Conservation (phyloP, 2,113 vertebrate genomes). For the Rhea pennata region DNA sequence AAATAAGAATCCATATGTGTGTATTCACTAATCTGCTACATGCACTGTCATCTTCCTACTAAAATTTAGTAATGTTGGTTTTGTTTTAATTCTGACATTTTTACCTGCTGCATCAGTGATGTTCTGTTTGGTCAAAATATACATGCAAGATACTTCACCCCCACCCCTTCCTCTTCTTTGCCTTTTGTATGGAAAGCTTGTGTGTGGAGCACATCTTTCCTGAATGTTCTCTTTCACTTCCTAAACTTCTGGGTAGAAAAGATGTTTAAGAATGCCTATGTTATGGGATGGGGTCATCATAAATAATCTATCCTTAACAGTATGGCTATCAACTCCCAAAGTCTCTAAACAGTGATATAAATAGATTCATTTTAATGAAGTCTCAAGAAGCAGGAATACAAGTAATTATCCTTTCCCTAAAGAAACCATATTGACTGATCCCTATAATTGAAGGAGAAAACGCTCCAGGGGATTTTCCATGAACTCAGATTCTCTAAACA, state of each 20-base stretch:
- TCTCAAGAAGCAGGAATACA: conserved; percentile 31
- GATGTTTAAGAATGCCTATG: background rate
- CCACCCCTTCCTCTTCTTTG: background rate
- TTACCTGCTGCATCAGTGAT: background rate
- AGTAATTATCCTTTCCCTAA: conserved; percentile 32
- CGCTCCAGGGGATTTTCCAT: conserved; percentile 3
- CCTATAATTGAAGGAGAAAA: conserved; percentile 32
- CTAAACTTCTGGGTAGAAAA: background rate
- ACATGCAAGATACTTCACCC: background rate
- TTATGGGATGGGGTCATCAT: background rate
- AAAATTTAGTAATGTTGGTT: background rate
- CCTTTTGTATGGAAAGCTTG: background rate
- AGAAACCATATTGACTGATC: conserved; percentile 32
- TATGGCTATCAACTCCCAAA: background rate
- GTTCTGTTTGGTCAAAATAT: background rate
- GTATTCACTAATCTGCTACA: background rate
- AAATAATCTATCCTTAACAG: conserved; percentile 13
- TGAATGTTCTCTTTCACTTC: background rate
- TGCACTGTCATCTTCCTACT: accelerated
- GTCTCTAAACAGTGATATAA: background rate
- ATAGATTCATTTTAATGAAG: conserved; percentile 27
- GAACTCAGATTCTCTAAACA: background rate
- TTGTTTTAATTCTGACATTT: background rate
- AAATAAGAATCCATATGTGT: background rate
- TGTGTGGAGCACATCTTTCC: background rate